Base-by-base conservation (phyloP, 2,888 invertebrate species). In the Choristoneura rosaceana region DNA sequence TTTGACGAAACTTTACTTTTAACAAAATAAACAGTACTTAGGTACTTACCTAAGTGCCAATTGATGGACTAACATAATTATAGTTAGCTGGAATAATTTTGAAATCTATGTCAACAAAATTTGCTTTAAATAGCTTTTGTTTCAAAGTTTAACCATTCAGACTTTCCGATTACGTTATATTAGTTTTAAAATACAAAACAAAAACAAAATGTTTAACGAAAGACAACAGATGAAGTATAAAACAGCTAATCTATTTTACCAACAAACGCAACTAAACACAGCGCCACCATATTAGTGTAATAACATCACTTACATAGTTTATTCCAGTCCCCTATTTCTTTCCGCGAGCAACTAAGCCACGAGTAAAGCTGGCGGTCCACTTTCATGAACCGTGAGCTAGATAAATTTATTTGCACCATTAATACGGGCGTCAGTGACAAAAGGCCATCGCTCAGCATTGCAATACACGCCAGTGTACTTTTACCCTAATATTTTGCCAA, bases 381-480 rank as follows among this genome's bases (percentile, higher is more conserved):
- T 55, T 71, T 66, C 65, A 41, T 25, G 61, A 61, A 67, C 71
- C 45, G 67, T 43, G 50, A 50, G 67, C 70, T 55, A 70, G 70
- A 71, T 71, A 67, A 67, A 71, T 71, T 63, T 62, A 62, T 55
- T 34, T 62, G 47, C 61, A 45, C 71, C 61, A 71, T 71, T 71
- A 61, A 67, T 67, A 45, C 64, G 25, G 25, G 71, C 62, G 67
- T 47, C 47, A 17, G 71, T 67, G 71, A 67, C 71, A 71, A 67
- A 62, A 9, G 34, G 47, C 71, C 58, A 67, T 71, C 71, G 71
- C 71, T 71, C 71, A 67, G 71, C 71, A 71, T 71, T 58, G 71
- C 67, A 71, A 71, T 71, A 71, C 67, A 71, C 58, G 67, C 71
- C 67, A 68, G 71, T 67, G 47, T 63, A 66, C 55, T 66, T 34